phyloP scores from a whole-genome alignment of 2,888 invertebrate genomes.

The Myathropa florea region DNA sequence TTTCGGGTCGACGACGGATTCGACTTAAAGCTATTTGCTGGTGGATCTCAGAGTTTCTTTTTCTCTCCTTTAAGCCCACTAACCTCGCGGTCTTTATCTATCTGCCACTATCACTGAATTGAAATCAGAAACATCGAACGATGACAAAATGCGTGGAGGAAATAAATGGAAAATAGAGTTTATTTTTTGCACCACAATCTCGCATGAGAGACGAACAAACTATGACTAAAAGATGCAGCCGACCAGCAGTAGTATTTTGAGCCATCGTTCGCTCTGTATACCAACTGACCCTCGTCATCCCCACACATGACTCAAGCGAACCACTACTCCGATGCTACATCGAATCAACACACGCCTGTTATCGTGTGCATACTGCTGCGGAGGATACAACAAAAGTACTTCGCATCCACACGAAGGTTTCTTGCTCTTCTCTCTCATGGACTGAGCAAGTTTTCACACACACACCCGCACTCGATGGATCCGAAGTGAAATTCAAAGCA shows the following conservation, averaged over 20 bases:
- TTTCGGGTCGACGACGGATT: neutral
- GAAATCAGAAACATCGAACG: neutral
- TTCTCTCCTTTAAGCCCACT: neutral
- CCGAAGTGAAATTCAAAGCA: conserved; percentile 19
- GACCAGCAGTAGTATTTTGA: conserved; percentile 49
- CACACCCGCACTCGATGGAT: conserved; percentile 20
- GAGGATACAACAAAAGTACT: conserved; percentile 14
- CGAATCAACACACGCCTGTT: conserved; percentile 1
- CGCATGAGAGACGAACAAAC: conserved; percentile 58
- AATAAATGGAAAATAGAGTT: neutral
- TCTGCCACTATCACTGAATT: conserved; percentile 9
- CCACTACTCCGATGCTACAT: conserved; percentile 35
- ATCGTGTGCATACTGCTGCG: neutral
- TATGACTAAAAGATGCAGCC: conserved; percentile 67
- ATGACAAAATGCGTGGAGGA: neutral
- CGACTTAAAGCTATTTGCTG: neutral
- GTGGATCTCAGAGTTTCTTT: neutral
- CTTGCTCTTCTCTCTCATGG: conserved; percentile 17
- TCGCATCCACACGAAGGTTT: conserved; percentile 1
- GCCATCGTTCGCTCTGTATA: conserved; percentile 24
- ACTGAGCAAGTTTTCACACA: conserved; percentile 48
- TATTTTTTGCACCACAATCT: conserved; percentile 42
- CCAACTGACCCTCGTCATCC: conserved; percentile 38
- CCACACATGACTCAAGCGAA: conserved; percentile 15
- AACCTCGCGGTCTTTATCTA: neutral